Evolutionary conservation across 2,888 invertebrate genomes (phyloP).

Genomic region (Anorthoa munda): DNA sequence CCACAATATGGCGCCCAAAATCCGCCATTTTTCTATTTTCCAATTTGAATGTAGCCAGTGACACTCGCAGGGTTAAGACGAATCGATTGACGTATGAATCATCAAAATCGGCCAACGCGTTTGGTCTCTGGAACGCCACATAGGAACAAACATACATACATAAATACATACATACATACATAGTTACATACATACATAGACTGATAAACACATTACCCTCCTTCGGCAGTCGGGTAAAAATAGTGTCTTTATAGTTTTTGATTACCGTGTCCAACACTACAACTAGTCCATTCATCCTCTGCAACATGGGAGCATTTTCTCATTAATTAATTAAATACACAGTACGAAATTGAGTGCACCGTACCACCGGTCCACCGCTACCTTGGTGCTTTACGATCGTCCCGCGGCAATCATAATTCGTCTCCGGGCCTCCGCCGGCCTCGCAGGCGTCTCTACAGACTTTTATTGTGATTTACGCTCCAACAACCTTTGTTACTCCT

Average conservation of each 20-base stretch:
- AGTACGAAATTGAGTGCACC: constrained; percentile 70
- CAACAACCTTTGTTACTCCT: constrained; percentile 77
- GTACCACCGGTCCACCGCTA: constrained; percentile 72
- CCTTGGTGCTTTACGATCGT: constrained; percentile 76
- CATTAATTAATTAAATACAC: constrained; percentile 70
- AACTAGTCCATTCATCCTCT: constrained; percentile 13
- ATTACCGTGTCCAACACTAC: constrained; percentile 13
- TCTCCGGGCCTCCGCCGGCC: constrained; percentile 78
- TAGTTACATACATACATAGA: no score
- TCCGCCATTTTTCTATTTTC: no score
- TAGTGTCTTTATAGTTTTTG: not conserved
- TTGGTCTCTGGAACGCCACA: no score
- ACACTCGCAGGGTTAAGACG: no score
- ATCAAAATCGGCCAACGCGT: no score
- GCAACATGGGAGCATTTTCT: constrained; percentile 60
- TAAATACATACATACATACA: no score
- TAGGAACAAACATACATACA: no score
- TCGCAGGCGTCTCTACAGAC: constrained; percentile 85
- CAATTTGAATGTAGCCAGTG: no score
- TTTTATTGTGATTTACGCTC: constrained; percentile 90
- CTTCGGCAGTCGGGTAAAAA: no score
- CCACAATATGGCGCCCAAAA: no score
- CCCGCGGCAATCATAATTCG: constrained; percentile 84
- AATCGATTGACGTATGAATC: no score
- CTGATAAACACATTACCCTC: no score